These are phyloP conservation scores for Apodemus sylvaticus DNA, from an alignment of 2,113 vertebrate genomes.

Conservation along the genomic window DNA sequence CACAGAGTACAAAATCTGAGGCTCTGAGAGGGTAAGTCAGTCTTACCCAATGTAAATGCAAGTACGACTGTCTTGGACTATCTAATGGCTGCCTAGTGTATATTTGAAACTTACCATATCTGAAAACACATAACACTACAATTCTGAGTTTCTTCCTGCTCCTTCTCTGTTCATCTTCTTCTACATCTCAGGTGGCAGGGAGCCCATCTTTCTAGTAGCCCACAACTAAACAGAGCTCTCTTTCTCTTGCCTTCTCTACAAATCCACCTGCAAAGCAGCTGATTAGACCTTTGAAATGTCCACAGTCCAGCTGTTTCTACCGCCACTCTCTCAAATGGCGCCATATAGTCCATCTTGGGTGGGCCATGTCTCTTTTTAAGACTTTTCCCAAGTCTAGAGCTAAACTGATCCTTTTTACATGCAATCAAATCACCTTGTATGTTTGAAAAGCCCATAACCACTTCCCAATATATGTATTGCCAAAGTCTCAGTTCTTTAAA, in stretches of 20 bases:
- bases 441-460: neutral
- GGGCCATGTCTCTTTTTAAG: neutral
- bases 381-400: neutral
- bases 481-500: neutral
- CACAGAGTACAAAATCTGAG: neutral
- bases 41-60: neutral
- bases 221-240: neutral
- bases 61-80: neutral
- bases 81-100: neutral
- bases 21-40: neutral
- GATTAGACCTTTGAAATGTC: neutral
- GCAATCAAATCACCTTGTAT: neutral
- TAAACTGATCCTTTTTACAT: neutral
- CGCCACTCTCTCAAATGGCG: neutral
- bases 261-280: neutral
- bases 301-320: neutral
- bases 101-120: neutral
- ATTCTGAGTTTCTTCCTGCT: neutral
- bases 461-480: neutral
- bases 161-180: neutral
- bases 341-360: neutral
- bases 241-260: neutral
- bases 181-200: neutral
- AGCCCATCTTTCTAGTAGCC: neutral
- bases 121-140: neutral